Conservation (phyloP, 2,113 vertebrate genomes). For the Brachypodius melanocephalos region DNA sequence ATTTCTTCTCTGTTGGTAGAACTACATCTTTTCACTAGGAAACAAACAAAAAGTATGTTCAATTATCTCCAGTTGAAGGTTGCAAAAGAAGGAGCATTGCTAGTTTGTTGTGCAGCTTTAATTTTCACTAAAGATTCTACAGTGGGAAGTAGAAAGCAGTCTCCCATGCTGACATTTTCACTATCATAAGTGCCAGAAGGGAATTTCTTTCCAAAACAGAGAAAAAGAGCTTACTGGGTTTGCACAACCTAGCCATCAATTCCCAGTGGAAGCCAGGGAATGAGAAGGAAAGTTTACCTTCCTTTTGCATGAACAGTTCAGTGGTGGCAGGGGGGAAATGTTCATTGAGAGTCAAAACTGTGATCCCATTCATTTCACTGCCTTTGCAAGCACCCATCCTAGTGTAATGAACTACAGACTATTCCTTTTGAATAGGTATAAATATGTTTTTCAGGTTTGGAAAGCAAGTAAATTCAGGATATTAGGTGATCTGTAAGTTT, state of each 20-base stretch:
- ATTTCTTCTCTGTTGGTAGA: background rate
- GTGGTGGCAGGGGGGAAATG: background rate
- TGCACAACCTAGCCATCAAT: background rate
- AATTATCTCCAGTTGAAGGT: background rate
- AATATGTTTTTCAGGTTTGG: background rate
- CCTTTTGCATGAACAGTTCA: background rate
- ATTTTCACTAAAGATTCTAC: background rate
- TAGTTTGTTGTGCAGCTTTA: background rate
- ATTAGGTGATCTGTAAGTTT: background rate
- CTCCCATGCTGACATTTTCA: rapidly evolving
- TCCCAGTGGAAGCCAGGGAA: background rate
- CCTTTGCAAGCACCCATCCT: background rate
- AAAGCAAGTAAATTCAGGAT: background rate
- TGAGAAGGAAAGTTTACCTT: background rate
- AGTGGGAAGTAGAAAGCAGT: background rate
- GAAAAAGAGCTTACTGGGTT: background rate
- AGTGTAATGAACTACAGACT: background rate
- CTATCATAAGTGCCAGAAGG: background rate
- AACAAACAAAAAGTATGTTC: too few species aligned
- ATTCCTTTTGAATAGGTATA: background rate
- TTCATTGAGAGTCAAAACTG: background rate
- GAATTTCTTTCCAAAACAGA: background rate
- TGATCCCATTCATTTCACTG: background rate
- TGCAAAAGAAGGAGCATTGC: background rate
- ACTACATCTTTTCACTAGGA: background rate